Base-by-base conservation (phyloP, 1,140 invertebrate genomes). In the Gonatopus flavifemur region DNA sequence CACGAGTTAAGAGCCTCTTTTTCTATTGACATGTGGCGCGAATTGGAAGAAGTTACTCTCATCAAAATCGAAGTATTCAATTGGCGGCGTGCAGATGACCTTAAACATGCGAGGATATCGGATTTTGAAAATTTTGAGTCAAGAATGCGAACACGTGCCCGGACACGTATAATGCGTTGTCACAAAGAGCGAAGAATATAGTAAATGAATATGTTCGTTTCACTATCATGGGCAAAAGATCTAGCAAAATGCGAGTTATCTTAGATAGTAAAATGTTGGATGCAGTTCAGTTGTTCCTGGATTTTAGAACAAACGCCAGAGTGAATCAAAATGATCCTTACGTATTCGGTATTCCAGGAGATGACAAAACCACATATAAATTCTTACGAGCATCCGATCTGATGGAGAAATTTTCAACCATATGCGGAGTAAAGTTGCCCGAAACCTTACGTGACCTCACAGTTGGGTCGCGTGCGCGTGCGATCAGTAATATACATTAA, bases 141-240 rank as follows among this genome's bases (percentile, higher is more conserved):
- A 25, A 55, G 8, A 46, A 50, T 9, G 47, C 40, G 25, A 49
- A 55, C 5, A 43, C 44, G 10, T 33, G 52, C n/a, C 42, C 25
- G 6, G 49, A 53, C 24, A 47, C 33, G 2, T 59, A 25, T 25
- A 36, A 50, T 15, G 8, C 22, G 5, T 24, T 62, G 0, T 18
- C 49, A 6, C 1, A 6, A n/a, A 48, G 45, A 28, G 48, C 53
- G 31, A 48, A 53, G 43, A 16, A 13, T 16, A 42, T 51, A n/a
- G 59, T 56, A 9, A 18, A 53, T 2, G 53, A 56, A 49, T 62
- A 58, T 46, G 49, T 53, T 8, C 44, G 55, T 1, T 62, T 57
- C 20, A 21, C 38, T 0, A 33, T 52, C 0, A 19, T 55, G 25
- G 52, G 59, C 28, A 62, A 58, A 53, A 18, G 48, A 20, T 49